Evolutionary conservation across 2,113 vertebrate species (phyloP).

Genomic region (Potamarius usumacintae): DNA sequence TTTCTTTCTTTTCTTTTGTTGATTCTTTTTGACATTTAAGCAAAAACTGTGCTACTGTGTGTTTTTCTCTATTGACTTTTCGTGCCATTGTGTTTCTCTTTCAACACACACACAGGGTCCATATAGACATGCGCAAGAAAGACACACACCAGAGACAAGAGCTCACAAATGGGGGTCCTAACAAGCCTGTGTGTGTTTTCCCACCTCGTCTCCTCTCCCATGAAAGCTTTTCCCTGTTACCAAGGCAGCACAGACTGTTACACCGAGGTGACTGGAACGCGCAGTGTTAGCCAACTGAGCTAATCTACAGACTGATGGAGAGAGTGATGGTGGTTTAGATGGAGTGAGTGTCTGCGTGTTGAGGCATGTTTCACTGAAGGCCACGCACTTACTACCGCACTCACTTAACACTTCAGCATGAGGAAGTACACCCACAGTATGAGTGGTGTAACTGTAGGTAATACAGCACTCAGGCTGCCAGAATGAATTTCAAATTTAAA

Average conservation of each 20-base stretch:
- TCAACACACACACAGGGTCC: background rate
- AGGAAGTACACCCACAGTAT: background rate
- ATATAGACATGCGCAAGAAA: background rate
- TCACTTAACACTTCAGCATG: background rate
- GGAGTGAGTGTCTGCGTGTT: background rate
- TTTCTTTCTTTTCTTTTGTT: background rate
- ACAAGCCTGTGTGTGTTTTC: slow-evolving; percentile 30
- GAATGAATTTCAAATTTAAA: background rate
- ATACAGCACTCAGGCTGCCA: background rate
- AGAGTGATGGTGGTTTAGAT: background rate
- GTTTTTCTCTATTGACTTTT: slow-evolving; percentile 20
- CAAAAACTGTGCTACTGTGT: background rate
- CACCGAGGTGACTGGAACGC: slow-evolving; percentile 28
- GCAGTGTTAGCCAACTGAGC: slow-evolving; percentile 33
- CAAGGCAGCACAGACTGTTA: slow-evolving; percentile 41
- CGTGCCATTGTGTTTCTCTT: background rate
- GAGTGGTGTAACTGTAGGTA: background rate
- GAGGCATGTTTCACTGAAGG: background rate
- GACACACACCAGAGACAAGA: background rate
- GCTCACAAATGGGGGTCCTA: background rate
- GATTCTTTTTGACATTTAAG: slow-evolving; percentile 25
- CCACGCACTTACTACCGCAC: background rate
- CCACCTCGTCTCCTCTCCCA: slow-evolving; percentile 33
- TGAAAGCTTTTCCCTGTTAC: slow-evolving; percentile 37
- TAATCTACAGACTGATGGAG: slow-evolving; percentile 6